Base-by-base conservation (phyloP, 2,797 vertebrate species). In the Linurgus olivaceus region DNA sequence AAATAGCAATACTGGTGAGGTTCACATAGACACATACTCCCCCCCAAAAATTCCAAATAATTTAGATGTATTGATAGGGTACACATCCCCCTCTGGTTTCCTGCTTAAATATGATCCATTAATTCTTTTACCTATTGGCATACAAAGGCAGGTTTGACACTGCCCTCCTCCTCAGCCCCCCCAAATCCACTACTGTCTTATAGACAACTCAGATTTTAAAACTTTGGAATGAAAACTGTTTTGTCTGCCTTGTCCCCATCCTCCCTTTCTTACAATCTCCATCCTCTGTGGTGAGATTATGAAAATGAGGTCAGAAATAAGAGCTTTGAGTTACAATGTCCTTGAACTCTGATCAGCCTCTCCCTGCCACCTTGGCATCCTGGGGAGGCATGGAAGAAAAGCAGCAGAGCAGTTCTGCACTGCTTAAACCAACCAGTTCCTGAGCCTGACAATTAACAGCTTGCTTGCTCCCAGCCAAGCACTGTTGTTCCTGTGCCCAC, bases 111-210 rank as follows among this genome's bases (percentile, higher is more conserved):
- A 29, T 17, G 12, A 58, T 52, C 42, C 17, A 13, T 62, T 25
- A 51, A 5, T 68, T 65, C 23, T 10, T 68, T 61, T 42, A 47
- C 5, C 4, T 38, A 9, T 28, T 40, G 18, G 35, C 15, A 31
- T 35, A 35, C 17, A 61, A 48, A 50, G 17, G 17, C 45, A 51
- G 25, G 44, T 72, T 66, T 29, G 67, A 28, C 42, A 19, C 38
- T 57, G 28, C 15, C 18, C 4, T 13, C 6, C 15, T 29, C 28
- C 17, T 25, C 35, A 61, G 18, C 10, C 2, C 7, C 2, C 0
- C 2, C 31, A 29, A 73, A 74, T 28, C 23, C 14, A 18, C 23
- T 29, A 9, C 6, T 6, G 5, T 65, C 6, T 50, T 61, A 75
- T 4, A 72, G 38, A 24, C 25, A 68, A 48, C 16, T n/a, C 42